Base-by-base conservation (phyloP, 2,888 invertebrate genomes). In the Andrena bicolor region DNA sequence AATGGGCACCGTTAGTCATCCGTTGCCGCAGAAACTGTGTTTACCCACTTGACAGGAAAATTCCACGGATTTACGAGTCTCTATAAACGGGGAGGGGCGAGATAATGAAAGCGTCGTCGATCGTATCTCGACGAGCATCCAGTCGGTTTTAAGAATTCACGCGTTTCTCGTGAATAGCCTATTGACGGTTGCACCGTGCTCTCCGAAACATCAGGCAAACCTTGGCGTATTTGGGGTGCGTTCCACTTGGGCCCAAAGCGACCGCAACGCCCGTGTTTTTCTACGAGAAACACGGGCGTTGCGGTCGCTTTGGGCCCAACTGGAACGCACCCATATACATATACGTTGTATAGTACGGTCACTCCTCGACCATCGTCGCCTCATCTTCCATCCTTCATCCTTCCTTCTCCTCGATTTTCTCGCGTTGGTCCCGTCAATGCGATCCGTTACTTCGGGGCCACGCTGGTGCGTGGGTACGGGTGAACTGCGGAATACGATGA, bases 361-460 rank as follows among this genome's bases (percentile, higher is more conserved):
- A 41, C 41, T 41, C 41, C 4, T 41, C 41, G 13, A 23, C 23
- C 23, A 26, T 68, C 32, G 51, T 70, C 51, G 61, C 58, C 48
- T 69, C 48, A 68, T 74, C 80, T 51, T 35, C 16, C 65, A 61
- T 78, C 77, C 82, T 35, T n/a, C 65, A 61, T 78, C 77, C 82
- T 80, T 84, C 81, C 60, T 83, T 68, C 73, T 56, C 77, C 63
- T 69, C 82, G 76, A 82, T 86, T 85, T 86, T 86, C 88, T 88
- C 86, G 88, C 69, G 75, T 87, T 71, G 80, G 83, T 86, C 84
- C 84, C 82, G 84, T 75, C 82, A 71, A 77, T 72, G 73, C 70
- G 86, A 82, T 84, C 86, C 89, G 89, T 90, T 89, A 89, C 86
- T 86, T 90, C 85, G 89, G 83, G 85, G 82, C 81, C 82, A 64